Evolutionary conservation across 2,888 invertebrate species (phyloP).

Genomic region (Erpobdella octoculata): DNA sequence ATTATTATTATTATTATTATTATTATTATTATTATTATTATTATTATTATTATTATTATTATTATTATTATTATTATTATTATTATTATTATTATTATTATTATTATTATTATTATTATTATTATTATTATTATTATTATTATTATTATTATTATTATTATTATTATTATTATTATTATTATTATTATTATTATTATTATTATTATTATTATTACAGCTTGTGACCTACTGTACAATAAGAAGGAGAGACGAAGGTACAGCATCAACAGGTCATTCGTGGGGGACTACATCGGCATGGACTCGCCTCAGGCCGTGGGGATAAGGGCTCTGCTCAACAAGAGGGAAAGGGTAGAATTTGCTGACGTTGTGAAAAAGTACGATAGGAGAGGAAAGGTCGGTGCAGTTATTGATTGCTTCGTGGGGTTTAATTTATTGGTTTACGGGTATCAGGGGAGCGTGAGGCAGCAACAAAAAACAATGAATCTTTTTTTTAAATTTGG

Average conservation of each 20-base stretch:
- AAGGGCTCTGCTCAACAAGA: slow-evolving; percentile 56
- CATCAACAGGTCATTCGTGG: slow-evolving; percentile 62
- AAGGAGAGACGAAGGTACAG: slow-evolving; percentile 62
- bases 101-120: background rate
- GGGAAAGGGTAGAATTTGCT: slow-evolving; percentile 63
- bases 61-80: background rate
- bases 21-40: too few relatives aligned
- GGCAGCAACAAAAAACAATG: background rate
- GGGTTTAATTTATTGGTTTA: background rate
- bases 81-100: background rate
- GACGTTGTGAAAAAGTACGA: slow-evolving; percentile 63
- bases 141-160: background rate
- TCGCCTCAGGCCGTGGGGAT: slow-evolving; percentile 56
- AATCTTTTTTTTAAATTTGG: background rate
- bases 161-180: background rate
- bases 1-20: too few relatives aligned
- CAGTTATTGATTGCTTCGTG: slow-evolving; percentile 19
- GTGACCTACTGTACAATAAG: slow-evolving; percentile 55
- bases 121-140: background rate
- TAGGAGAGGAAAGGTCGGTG: slow-evolving; percentile 62
- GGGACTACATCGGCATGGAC: slow-evolving; percentile 65
- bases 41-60: too few relatives aligned
- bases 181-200: background rate
- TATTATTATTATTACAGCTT: slow-evolving; percentile 45
- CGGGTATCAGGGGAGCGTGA: background rate